phyloP scores from a whole-genome alignment of 2,888 invertebrate species.

The Myopa tessellatipennis region DNA sequence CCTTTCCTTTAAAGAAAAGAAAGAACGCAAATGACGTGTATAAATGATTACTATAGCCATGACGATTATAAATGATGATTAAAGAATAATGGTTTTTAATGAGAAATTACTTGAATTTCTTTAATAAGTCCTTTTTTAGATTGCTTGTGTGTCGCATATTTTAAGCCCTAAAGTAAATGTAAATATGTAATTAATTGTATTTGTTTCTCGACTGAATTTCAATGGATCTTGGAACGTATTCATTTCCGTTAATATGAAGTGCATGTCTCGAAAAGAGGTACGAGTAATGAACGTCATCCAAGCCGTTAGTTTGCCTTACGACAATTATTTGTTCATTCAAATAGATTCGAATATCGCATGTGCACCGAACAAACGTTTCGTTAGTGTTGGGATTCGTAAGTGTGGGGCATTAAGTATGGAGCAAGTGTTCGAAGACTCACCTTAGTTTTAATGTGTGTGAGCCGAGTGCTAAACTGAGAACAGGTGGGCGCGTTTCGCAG shows the following conservation, averaged over 20 bases:
- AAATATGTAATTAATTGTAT: neutral
- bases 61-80: neutral
- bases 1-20: neutral
- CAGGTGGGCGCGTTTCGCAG: constrained; percentile 17
- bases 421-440: constrained; percentile 22
- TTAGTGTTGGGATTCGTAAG: neutral
- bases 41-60: neutral
- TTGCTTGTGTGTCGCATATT: neutral
- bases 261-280: neutral
- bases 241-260: constrained; percentile 5
- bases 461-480: constrained; percentile 21
- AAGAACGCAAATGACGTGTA: neutral
- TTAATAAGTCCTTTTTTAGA: neutral
- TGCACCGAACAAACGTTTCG: neutral
- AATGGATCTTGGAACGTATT: neutral
- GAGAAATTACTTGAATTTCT: neutral
- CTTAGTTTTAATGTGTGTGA: constrained; percentile 18
- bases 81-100: neutral
- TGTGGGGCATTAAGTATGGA: neutral
- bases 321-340: neutral
- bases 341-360: constrained; percentile 3
- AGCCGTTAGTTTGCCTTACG: constrained; percentile 12
- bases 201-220: neutral
- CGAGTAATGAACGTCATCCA: constrained; percentile 21
- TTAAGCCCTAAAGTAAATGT: neutral